Evolutionary conservation across 2,797 vertebrate species (phyloP).

Genomic region (Anguilla megastoma): DNA sequence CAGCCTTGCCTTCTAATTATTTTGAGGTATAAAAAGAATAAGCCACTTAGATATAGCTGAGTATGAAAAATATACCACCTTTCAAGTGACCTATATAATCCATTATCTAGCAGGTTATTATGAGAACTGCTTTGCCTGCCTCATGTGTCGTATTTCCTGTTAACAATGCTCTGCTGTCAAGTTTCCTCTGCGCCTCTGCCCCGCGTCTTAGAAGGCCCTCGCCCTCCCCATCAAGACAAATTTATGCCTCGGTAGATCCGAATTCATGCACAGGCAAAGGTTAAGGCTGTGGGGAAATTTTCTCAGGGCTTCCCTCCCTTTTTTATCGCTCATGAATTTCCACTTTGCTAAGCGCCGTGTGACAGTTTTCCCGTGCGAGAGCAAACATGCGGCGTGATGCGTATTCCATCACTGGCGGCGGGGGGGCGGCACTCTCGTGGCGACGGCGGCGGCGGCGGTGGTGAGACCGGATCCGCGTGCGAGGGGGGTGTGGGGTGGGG

Average conservation of each 20-base stretch:
- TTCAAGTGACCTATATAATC: slow-evolving; percentile 79
- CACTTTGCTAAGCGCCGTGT: slow-evolving; percentile 37
- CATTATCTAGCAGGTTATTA: slow-evolving; percentile 78
- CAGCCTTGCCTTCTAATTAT: slow-evolving; percentile 57
- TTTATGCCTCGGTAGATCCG: slow-evolving; percentile 16
- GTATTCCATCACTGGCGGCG: slow-evolving; percentile 56
- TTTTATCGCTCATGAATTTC: slow-evolving; percentile 46
- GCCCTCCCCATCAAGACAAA: slow-evolving; percentile 30
- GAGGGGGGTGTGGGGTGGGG: slow-evolving; percentile 49
- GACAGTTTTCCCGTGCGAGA: slow-evolving; percentile 62
- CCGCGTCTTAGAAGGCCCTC: not conserved
- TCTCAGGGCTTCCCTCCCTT: slow-evolving; percentile 34
- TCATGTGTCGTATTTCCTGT: slow-evolving; percentile 66
- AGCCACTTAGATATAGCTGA: slow-evolving; percentile 75
- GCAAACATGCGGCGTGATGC: slow-evolving; percentile 52
- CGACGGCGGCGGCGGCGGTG: slow-evolving; percentile 52
- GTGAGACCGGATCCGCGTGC: slow-evolving; percentile 60
- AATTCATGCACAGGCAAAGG: slow-evolving; percentile 17
- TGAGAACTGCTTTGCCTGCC: slow-evolving; percentile 75
- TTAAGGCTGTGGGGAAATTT: slow-evolving; percentile 33
- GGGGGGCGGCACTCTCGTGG: slow-evolving; percentile 48
- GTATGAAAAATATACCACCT: slow-evolving; percentile 81
- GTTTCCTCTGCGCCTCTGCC: not conserved
- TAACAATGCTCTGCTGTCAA: slow-evolving; percentile 73
- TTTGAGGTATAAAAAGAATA: slow-evolving; percentile 73